phyloP scores from a whole-genome alignment of 1,140 invertebrate genomes.

The Calephelis nemesis region DNA sequence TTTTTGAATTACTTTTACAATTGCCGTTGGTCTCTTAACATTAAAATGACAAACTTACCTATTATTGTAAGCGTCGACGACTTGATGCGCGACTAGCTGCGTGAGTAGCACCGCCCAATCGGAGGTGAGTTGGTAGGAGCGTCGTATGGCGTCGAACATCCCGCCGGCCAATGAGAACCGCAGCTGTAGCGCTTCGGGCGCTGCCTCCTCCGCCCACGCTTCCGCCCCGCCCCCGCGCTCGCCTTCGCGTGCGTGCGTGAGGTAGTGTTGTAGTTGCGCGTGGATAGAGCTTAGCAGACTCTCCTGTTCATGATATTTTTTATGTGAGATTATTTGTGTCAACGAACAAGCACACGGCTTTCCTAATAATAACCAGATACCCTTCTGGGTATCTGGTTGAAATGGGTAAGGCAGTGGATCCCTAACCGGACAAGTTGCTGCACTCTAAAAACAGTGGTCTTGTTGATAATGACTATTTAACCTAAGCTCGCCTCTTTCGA shows the following conservation, averaged over 20 bases:
- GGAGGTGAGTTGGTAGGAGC: slow-evolving; percentile 90
- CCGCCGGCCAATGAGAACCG: slow-evolving; percentile 95
- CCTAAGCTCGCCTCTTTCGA: too few relatives aligned
- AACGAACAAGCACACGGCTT: too few relatives aligned
- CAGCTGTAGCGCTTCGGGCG: slow-evolving; percentile 90
- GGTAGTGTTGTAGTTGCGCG: slow-evolving; percentile 93
- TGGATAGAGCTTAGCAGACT: slow-evolving; percentile 93
- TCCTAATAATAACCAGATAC: too few relatives aligned
- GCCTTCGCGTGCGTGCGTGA: slow-evolving; percentile 82
- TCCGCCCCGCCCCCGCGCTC: slow-evolving; percentile 56
- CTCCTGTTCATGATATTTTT: slow-evolving; percentile 76
- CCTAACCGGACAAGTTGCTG: too few relatives aligned
- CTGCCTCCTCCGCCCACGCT: slow-evolving; percentile 61
- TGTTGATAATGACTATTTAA: too few relatives aligned
- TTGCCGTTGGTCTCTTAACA: too few relatives aligned
- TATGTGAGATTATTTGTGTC: too few relatives aligned
- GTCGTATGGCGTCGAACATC: slow-evolving; percentile 97
- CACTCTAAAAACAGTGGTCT: too few relatives aligned
- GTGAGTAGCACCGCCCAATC: slow-evolving; percentile 96
- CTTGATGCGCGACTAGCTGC: slow-evolving; percentile 93
- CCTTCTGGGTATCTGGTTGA: too few relatives aligned
- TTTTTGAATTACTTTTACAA: too few relatives aligned
- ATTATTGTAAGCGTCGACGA: slow-evolving; percentile 95
- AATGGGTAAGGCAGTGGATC: too few relatives aligned
- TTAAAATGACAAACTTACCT: slow-evolving; percentile 70